These are phyloP conservation scores for Neogale vison DNA, from an alignment of 2,113 vertebrate species.

Conservation along the genomic window DNA sequence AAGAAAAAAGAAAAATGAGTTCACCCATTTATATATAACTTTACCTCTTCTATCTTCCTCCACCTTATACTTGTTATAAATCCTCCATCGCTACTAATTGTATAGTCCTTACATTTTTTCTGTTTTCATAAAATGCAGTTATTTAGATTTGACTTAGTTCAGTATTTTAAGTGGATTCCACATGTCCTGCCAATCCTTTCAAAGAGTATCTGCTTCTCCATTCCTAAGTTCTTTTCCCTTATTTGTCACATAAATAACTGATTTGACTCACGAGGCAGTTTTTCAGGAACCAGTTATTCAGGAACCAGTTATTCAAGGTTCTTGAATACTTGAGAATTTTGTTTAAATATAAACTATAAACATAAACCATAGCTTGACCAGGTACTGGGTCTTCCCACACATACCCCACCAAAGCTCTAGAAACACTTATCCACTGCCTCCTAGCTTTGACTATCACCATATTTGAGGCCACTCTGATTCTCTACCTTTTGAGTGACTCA, in stretches of 20 bases:
- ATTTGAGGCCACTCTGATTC: background rate
- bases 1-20: constrained; percentile 35
- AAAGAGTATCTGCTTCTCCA: background rate
- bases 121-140: background rate
- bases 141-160: background rate
- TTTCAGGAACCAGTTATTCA: background rate
- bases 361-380: background rate
- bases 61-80: background rate
- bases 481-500: background rate
- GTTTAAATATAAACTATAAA: background rate
- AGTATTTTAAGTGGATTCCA: background rate
- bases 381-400: background rate
- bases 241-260: background rate
- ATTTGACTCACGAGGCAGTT: constrained; percentile 13
- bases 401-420: background rate
- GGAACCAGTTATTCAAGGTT: background rate
- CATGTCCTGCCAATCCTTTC: background rate
- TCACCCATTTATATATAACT: background rate
- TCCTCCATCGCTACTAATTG: constrained; percentile 17
- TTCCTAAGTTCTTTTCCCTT: background rate
- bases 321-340: background rate
- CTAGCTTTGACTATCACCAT: background rate
- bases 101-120: constrained; percentile 26
- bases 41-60: background rate
- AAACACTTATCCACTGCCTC: background rate